Evolutionary conservation across 2,797 vertebrate genomes (phyloP), one percentile per base, ranked within the genome.

Genomic region (Chelon auratus): DNA sequence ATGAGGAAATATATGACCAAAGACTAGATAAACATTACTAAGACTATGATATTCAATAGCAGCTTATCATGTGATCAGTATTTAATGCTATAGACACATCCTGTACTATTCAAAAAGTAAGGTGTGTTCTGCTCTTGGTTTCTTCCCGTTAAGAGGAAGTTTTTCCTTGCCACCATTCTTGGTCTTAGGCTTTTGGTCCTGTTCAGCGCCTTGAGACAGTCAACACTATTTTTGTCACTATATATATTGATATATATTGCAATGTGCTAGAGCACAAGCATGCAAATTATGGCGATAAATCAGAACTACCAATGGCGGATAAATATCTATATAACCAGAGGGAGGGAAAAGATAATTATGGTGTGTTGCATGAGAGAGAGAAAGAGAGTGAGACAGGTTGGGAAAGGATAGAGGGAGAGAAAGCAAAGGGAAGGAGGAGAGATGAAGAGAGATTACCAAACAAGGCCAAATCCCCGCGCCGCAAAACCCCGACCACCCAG

Each of bases 381-480:
- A 65, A 26, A 66, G 26, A 62, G 24, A 61, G 22, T 11, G 33
- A 51, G 56, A 73, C 17, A 62, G 22, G 65, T 12, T 26, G 26
- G 52, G 63, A 56, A 59, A 52, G 45, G 51, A 72, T 39, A 50
- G 54, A 75, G 59, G 61, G 62, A 72, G 68, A 82, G 43, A 77
- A 63, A 67, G 78, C 58, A 76, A 68, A 78, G 59, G 53, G 74
- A 86, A 75, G 75, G 84, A 82, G 71, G 62, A 82, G 57, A 88
- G 86, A 90, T 88, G 83, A 87, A 79, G 77, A 75, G 72, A 89
- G 88, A 92, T 91, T 90, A 91, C 89, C 87, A 89, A 91, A 93
- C 85, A 89, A 89, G 86, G 83, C 83, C 85, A 91, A 92, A 92
- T 89, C 87, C 74, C 64, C 0, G 17, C 82, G 68, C 71, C 63